These are phyloP conservation scores for Amblyornis subalaris DNA, from an alignment of 2,113 vertebrate species.

Conservation along the genomic window DNA sequence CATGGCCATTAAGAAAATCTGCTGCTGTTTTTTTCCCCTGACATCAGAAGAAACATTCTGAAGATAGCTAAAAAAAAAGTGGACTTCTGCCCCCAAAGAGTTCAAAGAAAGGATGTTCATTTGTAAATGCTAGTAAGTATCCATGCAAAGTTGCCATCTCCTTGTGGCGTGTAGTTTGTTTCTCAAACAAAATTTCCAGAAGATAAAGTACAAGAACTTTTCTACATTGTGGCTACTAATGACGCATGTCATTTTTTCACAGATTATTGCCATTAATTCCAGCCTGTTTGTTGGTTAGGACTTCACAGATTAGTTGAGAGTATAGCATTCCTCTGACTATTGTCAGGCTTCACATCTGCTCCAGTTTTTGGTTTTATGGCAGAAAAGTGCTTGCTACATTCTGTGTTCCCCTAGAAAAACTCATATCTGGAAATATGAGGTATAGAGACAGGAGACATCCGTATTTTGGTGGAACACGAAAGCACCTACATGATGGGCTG, in stretches of 20 bases:
- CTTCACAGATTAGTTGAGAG: neutral
- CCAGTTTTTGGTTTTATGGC: neutral
- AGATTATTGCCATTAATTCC: neutral
- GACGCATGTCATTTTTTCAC: neutral
- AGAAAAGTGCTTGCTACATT: neutral
- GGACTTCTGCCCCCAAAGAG: neutral
- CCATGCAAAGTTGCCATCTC: neutral
- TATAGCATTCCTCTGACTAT: neutral
- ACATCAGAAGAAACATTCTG: neutral
- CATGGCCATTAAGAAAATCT: neutral
- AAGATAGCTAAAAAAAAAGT: neutral
- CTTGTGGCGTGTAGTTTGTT: neutral
- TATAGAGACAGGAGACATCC: neutral
- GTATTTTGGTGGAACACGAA: neutral
- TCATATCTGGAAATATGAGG: neutral
- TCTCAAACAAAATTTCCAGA: neutral
- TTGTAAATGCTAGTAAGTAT: neutral
- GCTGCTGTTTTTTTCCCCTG: accelerated
- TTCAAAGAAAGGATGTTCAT: neutral
- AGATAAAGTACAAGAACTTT: neutral
- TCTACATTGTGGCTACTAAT: neutral
- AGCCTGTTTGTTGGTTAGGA: neutral
- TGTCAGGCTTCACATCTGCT: neutral
- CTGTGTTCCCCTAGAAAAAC: neutral
- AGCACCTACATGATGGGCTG: neutral